These are phyloP conservation scores for Pelobates cultripes DNA, from an alignment of 2,797 vertebrate species.

Conservation along the genomic window DNA sequence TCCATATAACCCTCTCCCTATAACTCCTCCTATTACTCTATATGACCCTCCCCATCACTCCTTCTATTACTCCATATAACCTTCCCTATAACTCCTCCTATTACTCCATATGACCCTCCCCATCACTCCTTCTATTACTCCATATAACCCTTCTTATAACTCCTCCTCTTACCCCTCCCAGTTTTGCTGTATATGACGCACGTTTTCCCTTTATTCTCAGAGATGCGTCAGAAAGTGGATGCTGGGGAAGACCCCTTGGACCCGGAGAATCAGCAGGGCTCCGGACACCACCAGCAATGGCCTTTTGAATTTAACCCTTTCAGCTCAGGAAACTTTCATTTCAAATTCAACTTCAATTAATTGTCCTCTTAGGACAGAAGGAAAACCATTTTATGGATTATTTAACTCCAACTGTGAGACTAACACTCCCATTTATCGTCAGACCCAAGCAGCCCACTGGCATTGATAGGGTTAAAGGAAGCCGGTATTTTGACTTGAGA, in stretches of 20 bases:
- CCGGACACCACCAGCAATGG: slow-evolving; percentile 75
- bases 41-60: background rate
- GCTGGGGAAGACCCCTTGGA: slow-evolving; percentile 83
- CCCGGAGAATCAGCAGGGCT: slow-evolving; percentile 81
- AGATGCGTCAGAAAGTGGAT: slow-evolving; percentile 86
- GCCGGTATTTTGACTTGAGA: background rate
- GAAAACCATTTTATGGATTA: background rate
- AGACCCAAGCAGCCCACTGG: background rate
- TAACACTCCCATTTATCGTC: background rate
- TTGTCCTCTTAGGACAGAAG: background rate
- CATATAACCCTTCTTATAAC: background rate
- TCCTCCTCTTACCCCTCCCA: background rate
- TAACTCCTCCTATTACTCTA: background rate
- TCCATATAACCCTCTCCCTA: background rate
- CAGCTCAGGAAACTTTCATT: slow-evolving; percentile 81
- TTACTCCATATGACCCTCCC: background rate
- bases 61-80: background rate
- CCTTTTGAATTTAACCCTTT: slow-evolving; percentile 85
- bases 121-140: background rate
- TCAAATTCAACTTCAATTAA: slow-evolving; percentile 84
- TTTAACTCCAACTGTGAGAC: background rate
- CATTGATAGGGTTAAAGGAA: background rate
- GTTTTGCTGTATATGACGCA: background rate
- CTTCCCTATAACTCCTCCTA: too few species aligned
- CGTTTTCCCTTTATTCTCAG: slow-evolving; percentile 58